phyloP scores from a whole-genome alignment of 2,113 vertebrate species.

The Mastomys coucha region DNA sequence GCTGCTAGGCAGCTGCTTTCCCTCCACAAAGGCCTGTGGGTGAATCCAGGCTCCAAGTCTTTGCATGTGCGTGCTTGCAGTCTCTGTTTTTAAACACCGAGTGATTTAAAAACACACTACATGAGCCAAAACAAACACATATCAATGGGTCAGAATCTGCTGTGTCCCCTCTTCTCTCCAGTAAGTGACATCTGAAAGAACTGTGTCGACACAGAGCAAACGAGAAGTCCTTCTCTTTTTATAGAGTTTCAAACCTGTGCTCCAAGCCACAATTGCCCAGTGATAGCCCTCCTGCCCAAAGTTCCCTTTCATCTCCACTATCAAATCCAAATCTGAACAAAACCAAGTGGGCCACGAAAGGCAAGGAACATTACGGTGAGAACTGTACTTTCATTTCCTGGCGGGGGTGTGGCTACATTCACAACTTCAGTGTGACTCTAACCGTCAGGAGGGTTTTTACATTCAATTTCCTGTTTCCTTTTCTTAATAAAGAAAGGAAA shows the following conservation, averaged over 20 bases:
- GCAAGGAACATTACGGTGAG: slow-evolving; percentile 72
- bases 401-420: slow-evolving; percentile 78
- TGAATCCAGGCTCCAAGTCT: background rate
- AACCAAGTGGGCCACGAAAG: slow-evolving; percentile 61
- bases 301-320: slow-evolving; percentile 67
- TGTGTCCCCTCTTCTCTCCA: background rate
- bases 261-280: slow-evolving; percentile 36
- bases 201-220: background rate
- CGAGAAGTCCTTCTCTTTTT: slow-evolving; percentile 14
- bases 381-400: slow-evolving; percentile 82
- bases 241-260: background rate
- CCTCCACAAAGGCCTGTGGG: background rate
- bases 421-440: slow-evolving; percentile 73
- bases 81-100: background rate
- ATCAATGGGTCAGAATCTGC: slow-evolving; percentile 20
- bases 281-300: slow-evolving; percentile 49
- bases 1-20: background rate
- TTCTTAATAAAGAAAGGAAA: slow-evolving; percentile 86
- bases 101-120: background rate
- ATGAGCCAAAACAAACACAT: background rate
- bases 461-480: slow-evolving; percentile 84
- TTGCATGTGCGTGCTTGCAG: background rate
- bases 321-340: slow-evolving; percentile 78
- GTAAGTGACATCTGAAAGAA: slow-evolving; percentile 21
- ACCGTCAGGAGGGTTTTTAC: slow-evolving; percentile 79